Conservation (phyloP, 2,113 vertebrate species). For the Natator depressus region DNA sequence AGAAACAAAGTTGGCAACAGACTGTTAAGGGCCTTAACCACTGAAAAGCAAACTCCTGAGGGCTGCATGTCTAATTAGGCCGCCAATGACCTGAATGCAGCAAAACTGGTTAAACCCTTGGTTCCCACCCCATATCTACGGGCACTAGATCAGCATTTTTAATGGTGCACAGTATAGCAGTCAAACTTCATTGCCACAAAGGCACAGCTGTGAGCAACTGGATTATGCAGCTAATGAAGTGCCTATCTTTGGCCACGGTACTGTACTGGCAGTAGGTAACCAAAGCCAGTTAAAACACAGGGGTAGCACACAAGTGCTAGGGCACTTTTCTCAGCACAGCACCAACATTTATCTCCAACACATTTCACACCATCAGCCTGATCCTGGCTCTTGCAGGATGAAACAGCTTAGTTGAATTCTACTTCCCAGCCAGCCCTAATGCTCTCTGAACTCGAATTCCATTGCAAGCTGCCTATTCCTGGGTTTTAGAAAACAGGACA, state of each 20-base stretch:
- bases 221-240: background rate
- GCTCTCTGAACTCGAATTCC: background rate
- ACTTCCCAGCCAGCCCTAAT: background rate
- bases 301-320: background rate
- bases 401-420: background rate
- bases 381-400: background rate
- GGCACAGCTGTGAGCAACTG: background rate
- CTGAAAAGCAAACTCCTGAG: background rate
- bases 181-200: background rate
- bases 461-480: background rate
- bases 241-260: background rate
- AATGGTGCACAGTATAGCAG: background rate
- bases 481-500: slow-evolving; percentile 11
- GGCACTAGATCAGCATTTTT: background rate
- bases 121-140: background rate
- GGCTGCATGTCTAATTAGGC: background rate
- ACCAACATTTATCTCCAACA: background rate
- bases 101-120: background rate
- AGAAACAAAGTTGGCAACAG: background rate
- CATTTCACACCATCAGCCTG: background rate
- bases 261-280: background rate
- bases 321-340: background rate
- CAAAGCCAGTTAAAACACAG: background rate
- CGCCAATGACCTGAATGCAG: background rate
- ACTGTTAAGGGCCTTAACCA: background rate